A percentile compares a stretch with the other conserved stretches of the same genome.
Conservation (phyloP, 1,140 invertebrate species). For the Drosophila neocordata region DNA sequence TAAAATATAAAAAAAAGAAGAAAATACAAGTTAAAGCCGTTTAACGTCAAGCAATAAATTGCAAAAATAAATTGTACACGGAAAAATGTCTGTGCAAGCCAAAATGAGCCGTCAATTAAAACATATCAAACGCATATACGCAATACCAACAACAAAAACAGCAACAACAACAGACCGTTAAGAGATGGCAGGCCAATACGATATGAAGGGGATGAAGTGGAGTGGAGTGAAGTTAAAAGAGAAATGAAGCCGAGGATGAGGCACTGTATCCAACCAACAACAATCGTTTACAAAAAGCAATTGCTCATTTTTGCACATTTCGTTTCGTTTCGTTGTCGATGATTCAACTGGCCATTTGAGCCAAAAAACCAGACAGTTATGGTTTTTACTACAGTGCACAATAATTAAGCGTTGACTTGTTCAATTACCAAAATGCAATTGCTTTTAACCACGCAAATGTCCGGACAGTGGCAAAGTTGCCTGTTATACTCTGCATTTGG, state of each 20-base stretch:
- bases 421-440: conserved; percentile 80
- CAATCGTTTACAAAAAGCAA: conserved; percentile 54
- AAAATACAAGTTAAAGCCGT: conserved; percentile 13
- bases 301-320: conserved; percentile 75
- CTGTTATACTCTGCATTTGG: neutral
- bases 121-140: conserved; percentile 46
- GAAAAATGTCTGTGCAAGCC: conserved; percentile 28
- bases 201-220: too few species aligned
- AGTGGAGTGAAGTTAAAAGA: too few species aligned
- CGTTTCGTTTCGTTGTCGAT: conserved; percentile 23
- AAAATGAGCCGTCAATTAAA: conserved; percentile 76
- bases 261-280: conserved; percentile 11
- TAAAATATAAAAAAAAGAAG: conserved; percentile 1
- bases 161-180: conserved; percentile 1
- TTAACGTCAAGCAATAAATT: conserved; percentile 9
- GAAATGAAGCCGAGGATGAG: neutral
- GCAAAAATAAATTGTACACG: conserved; percentile 14
- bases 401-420: conserved; percentile 80
- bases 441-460: conserved; percentile 70
- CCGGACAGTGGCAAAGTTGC: conserved; percentile 16
- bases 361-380: conserved; percentile 65
- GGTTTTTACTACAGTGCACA: conserved; percentile 59
- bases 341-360: conserved; percentile 24
- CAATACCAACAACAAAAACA: conserved; percentile 19
- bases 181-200: neutral